Base-by-base conservation (phyloP, 2,888 invertebrate species). In the Tenodera sinensis region DNA sequence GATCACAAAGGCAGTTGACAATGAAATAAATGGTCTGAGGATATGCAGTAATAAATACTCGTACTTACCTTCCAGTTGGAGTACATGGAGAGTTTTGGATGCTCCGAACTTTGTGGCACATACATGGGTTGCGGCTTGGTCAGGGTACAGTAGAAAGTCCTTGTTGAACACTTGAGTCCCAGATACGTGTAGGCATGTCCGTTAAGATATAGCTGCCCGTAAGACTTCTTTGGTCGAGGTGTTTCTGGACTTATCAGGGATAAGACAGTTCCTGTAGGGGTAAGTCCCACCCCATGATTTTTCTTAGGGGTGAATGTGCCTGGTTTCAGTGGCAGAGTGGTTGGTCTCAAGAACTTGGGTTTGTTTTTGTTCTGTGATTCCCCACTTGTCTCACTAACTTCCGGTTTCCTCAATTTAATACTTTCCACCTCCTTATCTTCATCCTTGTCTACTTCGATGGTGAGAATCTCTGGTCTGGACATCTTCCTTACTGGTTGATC, bases 101-200 rank as follows among this genome's bases (percentile, higher is more conserved):
- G 96, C 92, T 97, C 97, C 0, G 97, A 97, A 90, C 93, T 93
- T 86, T 94, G 93, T 28, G 93, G 93, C 90, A 98, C 98, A 93
- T 98, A 99, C 93, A 98, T 98, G 2, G 99, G 99, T 93, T 99
- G 99, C 0, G 98, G 97, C 91, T 98, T 96, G 93, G 98, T 98
- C 87, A 98, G 95, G 1, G 98, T 98, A 92, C 99, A 99, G 93
- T 98, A 99, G 92, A 98, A 98, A 90, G 97, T 96, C 93, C 97
- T 96, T 1, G 98, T 98, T 30, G 98, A 98, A 93, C 97, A 97
- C 93, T 98, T 98, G 89, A 98, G 94, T 0, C 98, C 98, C 92
- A 98, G 94, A 93, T 98, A 98, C 85, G 98, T 98, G 93, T 98
- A 98, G 83, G 98, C 98, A 92, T 98, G 97, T 81, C 98, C 98